A percentile compares a stretch with the other conserved stretches of the same genome.
Evolutionary conservation across 1,140 invertebrate genomes (phyloP).

Genomic region (Heterodera carotae): DNA sequence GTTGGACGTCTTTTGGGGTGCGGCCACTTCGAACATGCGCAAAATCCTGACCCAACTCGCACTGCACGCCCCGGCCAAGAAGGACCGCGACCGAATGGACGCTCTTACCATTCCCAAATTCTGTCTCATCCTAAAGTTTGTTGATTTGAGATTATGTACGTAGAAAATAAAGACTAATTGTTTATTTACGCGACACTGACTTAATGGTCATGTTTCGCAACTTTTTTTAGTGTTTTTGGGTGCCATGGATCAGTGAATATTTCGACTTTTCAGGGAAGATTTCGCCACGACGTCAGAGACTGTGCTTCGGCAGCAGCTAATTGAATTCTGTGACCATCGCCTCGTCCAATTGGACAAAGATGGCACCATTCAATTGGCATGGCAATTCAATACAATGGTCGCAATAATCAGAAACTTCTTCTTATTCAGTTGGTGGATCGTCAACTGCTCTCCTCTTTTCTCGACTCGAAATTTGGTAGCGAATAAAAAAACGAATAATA

Average conservation of each 20-base stretch:
- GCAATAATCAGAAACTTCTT: neutral
- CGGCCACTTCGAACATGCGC: conserved; percentile 34
- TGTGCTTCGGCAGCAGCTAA: conserved; percentile 31
- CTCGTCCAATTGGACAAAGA: conserved; percentile 34
- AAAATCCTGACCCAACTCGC: conserved; percentile 42
- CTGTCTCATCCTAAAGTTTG: conserved; percentile 33
- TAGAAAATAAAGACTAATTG: no score
- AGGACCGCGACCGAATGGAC: conserved; percentile 12
- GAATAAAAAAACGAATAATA: no score
- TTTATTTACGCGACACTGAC: no score
- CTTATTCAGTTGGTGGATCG: neutral
- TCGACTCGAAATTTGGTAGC: neutral
- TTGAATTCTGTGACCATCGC: conserved; percentile 32
- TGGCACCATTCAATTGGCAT: conserved; percentile 26
- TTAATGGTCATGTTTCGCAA: no score
- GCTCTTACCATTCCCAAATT: conserved; percentile 26
- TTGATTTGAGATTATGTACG: neutral
- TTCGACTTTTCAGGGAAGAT: conserved; percentile 35
- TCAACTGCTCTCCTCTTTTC: neutral
- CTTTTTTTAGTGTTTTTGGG: no score
- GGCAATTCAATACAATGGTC: neutral
- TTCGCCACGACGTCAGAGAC: conserved; percentile 37
- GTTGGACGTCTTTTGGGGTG: conserved; percentile 36
- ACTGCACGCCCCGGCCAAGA: conserved; percentile 22
- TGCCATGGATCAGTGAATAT: no score